phyloP scores from a whole-genome alignment of 1,140 invertebrate genomes.

The Drosophila erecta region DNA sequence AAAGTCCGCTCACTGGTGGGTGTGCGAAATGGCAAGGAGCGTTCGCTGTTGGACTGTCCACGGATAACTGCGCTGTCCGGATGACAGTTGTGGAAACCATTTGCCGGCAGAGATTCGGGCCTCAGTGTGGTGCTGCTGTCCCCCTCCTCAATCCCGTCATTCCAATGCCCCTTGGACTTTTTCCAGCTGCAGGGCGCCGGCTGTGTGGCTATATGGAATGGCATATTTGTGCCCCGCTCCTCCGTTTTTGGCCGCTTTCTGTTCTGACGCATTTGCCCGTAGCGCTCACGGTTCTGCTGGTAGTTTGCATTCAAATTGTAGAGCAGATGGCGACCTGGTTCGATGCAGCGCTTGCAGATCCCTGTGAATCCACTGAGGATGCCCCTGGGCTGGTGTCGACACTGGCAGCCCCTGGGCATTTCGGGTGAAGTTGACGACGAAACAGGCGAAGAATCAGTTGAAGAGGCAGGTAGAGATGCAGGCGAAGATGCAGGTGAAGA shows the following conservation, averaged over 20 bases:
- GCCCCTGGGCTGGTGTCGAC: not conserved
- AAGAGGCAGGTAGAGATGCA: not conserved
- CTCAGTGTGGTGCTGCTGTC: constrained; percentile 26
- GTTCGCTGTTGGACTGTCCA: not conserved
- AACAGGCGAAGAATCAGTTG: not conserved
- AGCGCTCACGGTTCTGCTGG: not conserved
- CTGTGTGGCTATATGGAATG: not conserved
- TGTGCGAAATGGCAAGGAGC: not conserved
- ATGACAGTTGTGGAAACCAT: not conserved
- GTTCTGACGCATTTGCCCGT: no score
- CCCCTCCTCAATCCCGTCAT: not conserved
- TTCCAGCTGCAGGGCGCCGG: constrained; percentile 21
- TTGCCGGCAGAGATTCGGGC: not conserved
- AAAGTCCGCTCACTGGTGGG: constrained; percentile 6
- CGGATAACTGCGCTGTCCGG: not conserved
- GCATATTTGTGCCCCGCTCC: not conserved
- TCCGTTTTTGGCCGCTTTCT: not conserved
- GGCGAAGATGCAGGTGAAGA: not conserved
- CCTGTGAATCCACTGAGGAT: constrained; percentile 14
- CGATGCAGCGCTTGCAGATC: constrained; percentile 29
- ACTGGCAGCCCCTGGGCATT: not conserved
- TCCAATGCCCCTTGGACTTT: not conserved
- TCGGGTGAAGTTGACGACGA: not conserved
- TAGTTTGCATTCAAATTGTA: constrained; percentile 38
- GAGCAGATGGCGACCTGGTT: constrained; percentile 47